These are phyloP conservation scores for Caligus rogercresseyi DNA, from an alignment of 1,140 invertebrate genomes.

Conservation along the genomic window DNA sequence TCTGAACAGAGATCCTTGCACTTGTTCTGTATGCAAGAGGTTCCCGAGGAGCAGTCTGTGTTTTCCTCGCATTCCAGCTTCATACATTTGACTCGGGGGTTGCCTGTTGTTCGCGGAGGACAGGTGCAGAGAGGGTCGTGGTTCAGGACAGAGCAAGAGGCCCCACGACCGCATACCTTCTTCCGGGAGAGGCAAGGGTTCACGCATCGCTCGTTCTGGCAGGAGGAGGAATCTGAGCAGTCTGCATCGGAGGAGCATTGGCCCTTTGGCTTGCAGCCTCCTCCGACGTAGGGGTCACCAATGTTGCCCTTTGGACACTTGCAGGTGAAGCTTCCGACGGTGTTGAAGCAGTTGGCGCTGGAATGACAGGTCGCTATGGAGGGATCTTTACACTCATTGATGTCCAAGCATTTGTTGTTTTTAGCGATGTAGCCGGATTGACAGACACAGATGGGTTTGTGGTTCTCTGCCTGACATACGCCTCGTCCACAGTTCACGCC, in stretches of 20 bases:
- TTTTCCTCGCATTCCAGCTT: conserved; percentile 57
- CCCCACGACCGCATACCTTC: conserved; percentile 47
- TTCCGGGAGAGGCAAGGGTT: conserved; percentile 49
- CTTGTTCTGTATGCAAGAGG: conserved; percentile 55
- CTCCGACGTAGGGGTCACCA: conserved; percentile 47
- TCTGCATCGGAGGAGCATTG: conserved; percentile 60
- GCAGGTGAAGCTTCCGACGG: conserved; percentile 53
- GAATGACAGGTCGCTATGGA: conserved; percentile 24
- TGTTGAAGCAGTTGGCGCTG: conserved; percentile 20
- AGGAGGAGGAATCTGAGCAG: conserved; percentile 55
- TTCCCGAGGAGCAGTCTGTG: conserved; percentile 46
- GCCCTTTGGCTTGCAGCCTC: conserved; percentile 49
- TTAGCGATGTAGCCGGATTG: conserved; percentile 44
- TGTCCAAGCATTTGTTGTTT: conserved; percentile 20
- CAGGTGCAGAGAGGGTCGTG: conserved; percentile 56
- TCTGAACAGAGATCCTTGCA: conserved; percentile 61
- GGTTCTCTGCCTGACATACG: conserved; percentile 36
- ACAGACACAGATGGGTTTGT: conserved; percentile 56
- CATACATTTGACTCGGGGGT: conserved; percentile 38
- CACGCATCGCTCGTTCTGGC: conserved; percentile 53
- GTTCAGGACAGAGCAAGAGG: conserved; percentile 40
- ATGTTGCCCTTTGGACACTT: conserved; percentile 52
- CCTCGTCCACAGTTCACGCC: conserved; percentile 1
- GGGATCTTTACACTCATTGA: conserved; percentile 24
- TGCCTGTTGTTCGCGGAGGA: conserved; percentile 41